phyloP scores from a whole-genome alignment of 2,113 vertebrate genomes.

The Mormoops blainvillei region DNA sequence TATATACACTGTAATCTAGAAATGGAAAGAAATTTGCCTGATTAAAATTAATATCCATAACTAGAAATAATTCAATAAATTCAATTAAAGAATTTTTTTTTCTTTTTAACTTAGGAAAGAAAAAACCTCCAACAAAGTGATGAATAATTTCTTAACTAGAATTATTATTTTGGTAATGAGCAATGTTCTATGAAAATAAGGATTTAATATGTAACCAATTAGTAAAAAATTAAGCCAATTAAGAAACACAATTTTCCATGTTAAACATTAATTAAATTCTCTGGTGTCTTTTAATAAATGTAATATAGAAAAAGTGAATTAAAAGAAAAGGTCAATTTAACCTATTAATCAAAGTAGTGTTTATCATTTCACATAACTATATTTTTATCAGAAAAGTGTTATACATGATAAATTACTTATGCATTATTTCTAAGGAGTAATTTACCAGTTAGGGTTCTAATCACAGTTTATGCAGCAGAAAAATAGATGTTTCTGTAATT shows the following conservation, averaged over 20 bases:
- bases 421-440: slow-evolving; percentile 48
- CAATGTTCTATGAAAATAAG: slow-evolving; percentile 70
- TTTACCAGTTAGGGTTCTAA: slow-evolving; percentile 56
- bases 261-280: slow-evolving; percentile 80
- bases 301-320: slow-evolving; percentile 71
- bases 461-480: slow-evolving; percentile 13
- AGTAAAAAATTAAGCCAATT: slow-evolving; percentile 77
- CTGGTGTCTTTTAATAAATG: slow-evolving; percentile 70
- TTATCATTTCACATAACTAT: slow-evolving; percentile 57
- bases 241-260: slow-evolving; percentile 74
- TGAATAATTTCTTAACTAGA: slow-evolving; percentile 66
- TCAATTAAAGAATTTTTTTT: slow-evolving; percentile 54
- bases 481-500: slow-evolving; percentile 20
- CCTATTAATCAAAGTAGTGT: slow-evolving; percentile 72
- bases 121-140: slow-evolving; percentile 52
- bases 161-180: slow-evolving; percentile 74
- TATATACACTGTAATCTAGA: neutral
- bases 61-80: slow-evolving; percentile 49
- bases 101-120: slow-evolving; percentile 49
- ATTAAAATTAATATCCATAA: slow-evolving; percentile 34
- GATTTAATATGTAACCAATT: slow-evolving; percentile 76
- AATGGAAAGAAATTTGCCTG: neutral
- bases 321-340: slow-evolving; percentile 71
- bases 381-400: slow-evolving; percentile 52
- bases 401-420: slow-evolving; percentile 29